A percentile compares a stretch with the other conserved stretches of the same genome.
phyloP scores from a whole-genome alignment of 2,113 vertebrate species.

The Sturnus vulgaris region DNA sequence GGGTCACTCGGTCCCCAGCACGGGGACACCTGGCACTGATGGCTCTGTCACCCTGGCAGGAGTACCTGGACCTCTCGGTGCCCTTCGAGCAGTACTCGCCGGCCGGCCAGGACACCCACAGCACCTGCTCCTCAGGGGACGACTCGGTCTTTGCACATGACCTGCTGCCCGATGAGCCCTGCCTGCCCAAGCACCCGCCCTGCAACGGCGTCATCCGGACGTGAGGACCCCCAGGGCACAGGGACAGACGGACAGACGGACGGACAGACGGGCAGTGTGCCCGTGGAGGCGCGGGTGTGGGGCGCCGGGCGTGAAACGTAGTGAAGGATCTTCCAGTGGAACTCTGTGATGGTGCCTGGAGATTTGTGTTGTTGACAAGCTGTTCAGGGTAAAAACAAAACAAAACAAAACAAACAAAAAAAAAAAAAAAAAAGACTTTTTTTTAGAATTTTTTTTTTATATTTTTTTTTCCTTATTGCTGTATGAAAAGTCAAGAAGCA shows the following conservation, averaged over 20 bases:
- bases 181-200: conserved; percentile 81
- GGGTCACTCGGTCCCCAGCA: fast-evolving
- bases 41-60: conserved; percentile 50
- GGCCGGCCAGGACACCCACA: conserved; percentile 89
- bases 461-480: conserved; percentile 10
- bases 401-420: no score
- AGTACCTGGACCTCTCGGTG: conserved; percentile 92
- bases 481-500: conserved; percentile 69
- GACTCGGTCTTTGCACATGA: conserved; percentile 96
- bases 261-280: neutral
- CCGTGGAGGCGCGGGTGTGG: neutral
- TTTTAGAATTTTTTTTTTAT: neutral
- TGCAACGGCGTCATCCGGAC: conserved; percentile 79
- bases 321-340: conserved; percentile 47
- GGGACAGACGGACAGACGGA: neutral
- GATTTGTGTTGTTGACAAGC: conserved; percentile 34
- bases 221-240: conserved; percentile 40
- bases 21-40: neutral
- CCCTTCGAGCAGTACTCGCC: conserved; percentile 97
- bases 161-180: conserved; percentile 86
- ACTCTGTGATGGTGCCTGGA: conserved; percentile 7
- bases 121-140: conserved; percentile 93
- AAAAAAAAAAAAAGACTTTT: neutral
- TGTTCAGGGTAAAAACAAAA: conserved; percentile 23
- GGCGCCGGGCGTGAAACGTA: neutral